Evolutionary conservation across 2,113 vertebrate genomes (phyloP).

Genomic region (Chrysemys picta): DNA sequence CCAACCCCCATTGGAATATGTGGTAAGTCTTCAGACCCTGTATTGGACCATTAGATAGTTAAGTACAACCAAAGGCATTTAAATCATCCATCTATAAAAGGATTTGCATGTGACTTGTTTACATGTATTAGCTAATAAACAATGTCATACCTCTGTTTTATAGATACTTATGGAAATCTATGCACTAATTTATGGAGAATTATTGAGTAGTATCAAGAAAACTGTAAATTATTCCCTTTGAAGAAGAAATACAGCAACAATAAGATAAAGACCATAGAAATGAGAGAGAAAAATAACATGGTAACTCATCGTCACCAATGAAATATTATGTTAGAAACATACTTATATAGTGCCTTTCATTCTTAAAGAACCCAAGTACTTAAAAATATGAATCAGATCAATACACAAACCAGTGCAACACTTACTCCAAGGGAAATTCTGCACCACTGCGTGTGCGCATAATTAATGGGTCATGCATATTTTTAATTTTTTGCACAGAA

Average conservation of each 20-base stretch:
- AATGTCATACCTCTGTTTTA: not conserved
- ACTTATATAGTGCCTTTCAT: not conserved
- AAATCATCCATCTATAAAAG: not conserved
- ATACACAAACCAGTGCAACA: not conserved
- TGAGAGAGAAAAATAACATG: not conserved
- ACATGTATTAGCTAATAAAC: not conserved
- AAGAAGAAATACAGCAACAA: not conserved
- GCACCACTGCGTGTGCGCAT: too few relatives aligned
- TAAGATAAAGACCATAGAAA: not conserved
- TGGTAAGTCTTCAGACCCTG: not conserved
- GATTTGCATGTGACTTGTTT: not conserved
- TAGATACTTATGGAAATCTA: not conserved
- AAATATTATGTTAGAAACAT: not conserved
- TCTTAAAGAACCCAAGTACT: not conserved
- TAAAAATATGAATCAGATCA: not conserved
- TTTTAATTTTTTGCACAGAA: too few relatives aligned
- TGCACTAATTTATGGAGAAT: not conserved
- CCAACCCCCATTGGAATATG: not conserved
- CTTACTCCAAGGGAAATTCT: too few relatives aligned
- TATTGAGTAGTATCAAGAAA: not conserved
- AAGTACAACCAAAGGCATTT: not conserved
- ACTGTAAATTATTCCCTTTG: not conserved
- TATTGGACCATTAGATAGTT: not conserved
- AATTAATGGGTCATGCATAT: too few relatives aligned
- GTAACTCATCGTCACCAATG: not conserved